These are phyloP conservation scores for Aricia artaxerxes DNA, from an alignment of 2,888 invertebrate species.

Conservation along the genomic window DNA sequence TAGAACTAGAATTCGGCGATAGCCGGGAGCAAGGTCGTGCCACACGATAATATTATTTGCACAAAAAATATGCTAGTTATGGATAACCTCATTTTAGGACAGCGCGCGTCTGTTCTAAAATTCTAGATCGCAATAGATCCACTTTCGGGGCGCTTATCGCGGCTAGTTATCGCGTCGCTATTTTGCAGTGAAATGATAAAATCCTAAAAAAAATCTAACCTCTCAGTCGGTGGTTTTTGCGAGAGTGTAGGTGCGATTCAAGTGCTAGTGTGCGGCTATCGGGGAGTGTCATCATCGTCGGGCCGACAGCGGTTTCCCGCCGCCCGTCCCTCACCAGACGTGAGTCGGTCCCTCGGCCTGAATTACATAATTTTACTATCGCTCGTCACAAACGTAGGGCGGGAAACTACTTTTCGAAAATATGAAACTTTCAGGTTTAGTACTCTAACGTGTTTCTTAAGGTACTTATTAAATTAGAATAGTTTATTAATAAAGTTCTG, in stretches of 20 bases:
- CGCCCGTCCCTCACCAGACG: neutral
- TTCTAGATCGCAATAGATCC: conserved; percentile 20
- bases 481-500: too few species aligned
- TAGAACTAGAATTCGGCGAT: conserved; percentile 74
- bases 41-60: conserved; percentile 78
- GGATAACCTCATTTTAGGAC: conserved; percentile 77
- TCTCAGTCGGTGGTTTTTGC: neutral
- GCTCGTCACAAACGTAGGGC: neutral
- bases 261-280: neutral
- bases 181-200: conserved; percentile 15
- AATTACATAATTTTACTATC: conserved; percentile 5
- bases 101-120: conserved; percentile 49
- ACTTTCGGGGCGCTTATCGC: conserved; percentile 14
- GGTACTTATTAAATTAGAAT: too few species aligned
- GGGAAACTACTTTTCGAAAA: neutral
- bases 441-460: neutral
- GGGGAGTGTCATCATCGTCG: conserved; percentile 3
- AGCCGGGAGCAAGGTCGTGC: conserved; percentile 77
- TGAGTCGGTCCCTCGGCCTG: neutral
- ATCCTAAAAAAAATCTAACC: conserved; percentile 20
- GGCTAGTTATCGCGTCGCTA: conserved; percentile 24
- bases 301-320: neutral
- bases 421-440: neutral
- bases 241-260: neutral
- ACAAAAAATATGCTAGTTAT: conserved; percentile 74